phyloP scores from a whole-genome alignment of 1,140 invertebrate genomes.

The Apolygus lucorum region DNA sequence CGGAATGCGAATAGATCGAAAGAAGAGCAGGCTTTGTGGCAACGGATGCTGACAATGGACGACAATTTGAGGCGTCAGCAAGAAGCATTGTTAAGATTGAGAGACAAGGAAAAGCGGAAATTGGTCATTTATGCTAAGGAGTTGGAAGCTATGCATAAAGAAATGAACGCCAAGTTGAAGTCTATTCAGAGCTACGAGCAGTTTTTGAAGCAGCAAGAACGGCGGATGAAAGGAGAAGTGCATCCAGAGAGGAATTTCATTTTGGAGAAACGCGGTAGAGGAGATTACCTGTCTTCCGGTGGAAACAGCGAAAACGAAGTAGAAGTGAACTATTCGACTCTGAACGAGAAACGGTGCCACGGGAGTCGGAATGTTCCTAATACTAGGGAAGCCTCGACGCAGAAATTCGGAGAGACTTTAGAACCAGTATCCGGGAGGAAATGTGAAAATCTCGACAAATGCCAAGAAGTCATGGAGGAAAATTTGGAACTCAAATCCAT shows the following conservation, averaged over 20 bases:
- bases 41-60: too few species aligned
- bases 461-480: too few species aligned
- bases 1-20: not conserved
- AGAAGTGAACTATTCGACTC: not conserved
- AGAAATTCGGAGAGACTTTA: too few species aligned
- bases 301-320: not conserved
- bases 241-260: not conserved
- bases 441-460: too few species aligned
- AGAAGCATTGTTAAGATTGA: not conserved
- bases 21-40: too few species aligned
- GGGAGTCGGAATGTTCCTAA: too few species aligned
- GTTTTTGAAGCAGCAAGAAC: not conserved
- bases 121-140: not conserved
- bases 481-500: too few species aligned
- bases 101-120: not conserved
- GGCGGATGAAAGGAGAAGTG: not conserved
- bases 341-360: not conserved
- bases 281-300: too few species aligned
- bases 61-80: too few species aligned
- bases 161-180: not conserved
- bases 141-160: not conserved
- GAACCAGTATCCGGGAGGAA: too few species aligned
- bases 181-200: not conserved
- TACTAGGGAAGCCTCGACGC: too few species aligned
- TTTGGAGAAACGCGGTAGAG: too few species aligned